Base-by-base conservation (phyloP, 2,888 invertebrate genomes). In the Acronicta aceris region DNA sequence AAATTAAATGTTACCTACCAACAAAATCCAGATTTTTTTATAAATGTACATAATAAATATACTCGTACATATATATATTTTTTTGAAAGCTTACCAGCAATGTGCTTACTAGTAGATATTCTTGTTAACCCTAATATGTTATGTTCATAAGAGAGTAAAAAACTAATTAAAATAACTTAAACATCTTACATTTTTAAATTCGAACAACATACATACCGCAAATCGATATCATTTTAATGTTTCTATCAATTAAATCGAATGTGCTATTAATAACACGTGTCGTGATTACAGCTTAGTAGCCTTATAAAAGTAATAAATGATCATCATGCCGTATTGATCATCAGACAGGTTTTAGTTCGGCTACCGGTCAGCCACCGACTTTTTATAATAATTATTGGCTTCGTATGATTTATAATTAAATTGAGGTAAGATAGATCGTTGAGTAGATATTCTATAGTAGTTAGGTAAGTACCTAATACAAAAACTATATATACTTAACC, bases 251-350 rank as follows among this genome's bases (percentile, higher is more conserved):
- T 69, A 75, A 58, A 51, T 59, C 21, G 13, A 33, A 67, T 46
- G 48, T 33, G 17, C 59, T 51, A 78, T 78, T 75, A 78, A 76
- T 76, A 56, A 72, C 43, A 59, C 47, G 15, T 12, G 16, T 42
- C 41, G 43, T 62, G 48, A 66, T 69, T 63, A 78, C 54, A 56
- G 40, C 48, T 54, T 65, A 62, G 48, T 47, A 64, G 62, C 42
- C 62, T 57, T 62, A 75, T 75, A 75, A 69, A 66, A 65, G 70
- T 72, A 58, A 76, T 69, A 59, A 66, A 76, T 66, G 75, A 54
- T 61, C 40, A 46, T 60, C 56, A 50, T 59, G 64, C 21, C 38
- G 33, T 68, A 59, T 68, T 73, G 53, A 66, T 66, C 65, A 43
- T 16, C 38, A 38, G 33, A 61, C 71, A 33, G 48, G 71, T 71